Conservation (phyloP, 2,113 vertebrate genomes). For the Ancistrus triradiatus region DNA sequence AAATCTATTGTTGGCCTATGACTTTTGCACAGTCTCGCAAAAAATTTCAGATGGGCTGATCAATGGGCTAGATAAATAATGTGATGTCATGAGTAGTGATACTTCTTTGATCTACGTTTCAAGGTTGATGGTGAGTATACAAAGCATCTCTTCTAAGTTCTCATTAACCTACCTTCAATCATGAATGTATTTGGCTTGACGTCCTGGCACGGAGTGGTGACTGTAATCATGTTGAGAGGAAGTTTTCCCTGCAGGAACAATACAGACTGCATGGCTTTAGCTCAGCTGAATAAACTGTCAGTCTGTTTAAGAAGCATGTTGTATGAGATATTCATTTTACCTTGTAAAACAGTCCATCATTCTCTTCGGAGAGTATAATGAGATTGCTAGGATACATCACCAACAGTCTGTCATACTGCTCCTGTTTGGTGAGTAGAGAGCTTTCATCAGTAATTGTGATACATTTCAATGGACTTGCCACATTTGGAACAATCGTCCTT, state of each 20-base stretch:
- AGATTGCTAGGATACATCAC: conserved; percentile 85
- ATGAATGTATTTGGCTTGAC: conserved; percentile 82
- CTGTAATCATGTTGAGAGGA: conserved; percentile 81
- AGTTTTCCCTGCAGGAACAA: conserved; percentile 83
- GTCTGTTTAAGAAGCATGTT: no score
- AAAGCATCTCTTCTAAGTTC: no score
- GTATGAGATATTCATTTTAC: conserved; percentile 53
- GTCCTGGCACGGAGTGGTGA: conserved; percentile 82
- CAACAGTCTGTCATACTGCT: conserved; percentile 81
- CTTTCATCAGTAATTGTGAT: conserved; percentile 1
- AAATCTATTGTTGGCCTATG: no score
- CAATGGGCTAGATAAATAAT: no score
- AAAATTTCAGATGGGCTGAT: no score
- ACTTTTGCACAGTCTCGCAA: no score
- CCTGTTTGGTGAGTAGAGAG: conserved; percentile 61
- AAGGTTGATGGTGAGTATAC: no score
- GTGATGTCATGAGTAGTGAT: no score
- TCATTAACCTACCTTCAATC: conserved; percentile 79
- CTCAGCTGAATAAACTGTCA: neutral
- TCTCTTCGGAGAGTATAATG: conserved; percentile 86
- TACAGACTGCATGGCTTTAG: neutral
- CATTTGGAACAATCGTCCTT: no score
- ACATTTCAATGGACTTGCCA: neutral
- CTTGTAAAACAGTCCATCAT: conserved; percentile 80
- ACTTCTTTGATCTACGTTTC: no score